phyloP scores from a whole-genome alignment of 1,140 invertebrate species.

The Pachypsylla venusta region DNA sequence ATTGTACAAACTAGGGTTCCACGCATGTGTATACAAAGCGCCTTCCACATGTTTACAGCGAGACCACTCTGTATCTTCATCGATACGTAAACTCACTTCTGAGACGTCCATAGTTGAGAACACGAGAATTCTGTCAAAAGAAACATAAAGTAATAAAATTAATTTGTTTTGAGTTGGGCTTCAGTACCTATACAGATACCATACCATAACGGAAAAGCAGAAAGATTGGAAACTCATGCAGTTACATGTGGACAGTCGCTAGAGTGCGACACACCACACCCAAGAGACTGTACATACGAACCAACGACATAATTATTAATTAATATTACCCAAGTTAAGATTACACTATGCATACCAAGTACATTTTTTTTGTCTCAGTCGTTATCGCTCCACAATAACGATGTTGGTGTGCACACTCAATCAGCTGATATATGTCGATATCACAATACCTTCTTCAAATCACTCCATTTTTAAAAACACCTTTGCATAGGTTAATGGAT shows the following conservation, averaged over 20 bases:
- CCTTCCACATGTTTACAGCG: constrained; percentile 39
- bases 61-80: constrained; percentile 42
- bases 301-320: too few relatives aligned
- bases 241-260: too few relatives aligned
- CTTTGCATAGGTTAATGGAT: too few relatives aligned
- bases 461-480: too few relatives aligned
- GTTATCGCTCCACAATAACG: not conserved
- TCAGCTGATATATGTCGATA: constrained; percentile 8
- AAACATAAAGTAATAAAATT: constrained; percentile 8
- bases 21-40: constrained; percentile 53
- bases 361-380: constrained; percentile 1
- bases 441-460: not conserved
- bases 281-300: constrained; percentile 9
- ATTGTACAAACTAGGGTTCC: constrained; percentile 49
- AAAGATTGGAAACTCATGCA: too few relatives aligned
- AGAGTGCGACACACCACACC: too few relatives aligned
- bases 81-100: constrained; percentile 46
- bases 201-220: not conserved
- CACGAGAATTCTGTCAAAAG: constrained; percentile 43
- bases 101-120: constrained; percentile 52
- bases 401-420: too few relatives aligned
- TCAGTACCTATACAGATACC: not conserved
- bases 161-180: not conserved
- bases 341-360: too few relatives aligned
- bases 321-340: too few relatives aligned